Evolutionary conservation across 92 coral and sea anemone species (phyloP), one percentile per base, ranked within the genome.

Genomic region (Siderastrea radians): DNA sequence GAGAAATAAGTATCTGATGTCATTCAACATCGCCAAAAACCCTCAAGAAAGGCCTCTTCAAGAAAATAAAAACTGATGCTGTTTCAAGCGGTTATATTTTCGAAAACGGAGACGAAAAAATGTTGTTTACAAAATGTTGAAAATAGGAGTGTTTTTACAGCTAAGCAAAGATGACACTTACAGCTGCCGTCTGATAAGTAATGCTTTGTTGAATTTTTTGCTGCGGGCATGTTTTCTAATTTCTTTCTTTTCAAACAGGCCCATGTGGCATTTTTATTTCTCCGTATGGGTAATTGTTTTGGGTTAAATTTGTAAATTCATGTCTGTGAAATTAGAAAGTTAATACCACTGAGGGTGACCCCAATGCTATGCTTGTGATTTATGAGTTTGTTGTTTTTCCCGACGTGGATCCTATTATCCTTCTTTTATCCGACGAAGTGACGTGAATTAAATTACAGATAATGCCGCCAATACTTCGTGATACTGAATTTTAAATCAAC

Each of bases 301-400:
- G 48, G 73, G 49, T 10, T 16, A 43, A 68, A 68, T 4, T 48
- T 16, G 38, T 3, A 7, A 6, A 38, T 49, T 17, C 47, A 12
- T 12, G 62, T 38, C 55, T 52, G 10, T 14, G 61, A 7, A 55
- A 55, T 26, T 26, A 26, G 38, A 26, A 26, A 26, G 38, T 26
- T 26, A 26, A 26, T 26, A 26, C 38, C 38, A 26, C 38, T 26
- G 38, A 26, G 38, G 61, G 61, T 55, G 12, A 55, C 12, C 2
- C 61, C 61, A 55, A 55, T 55, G 8, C 12, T 55, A 55, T 52
- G 26, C 54, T 73, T 0, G 77, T 73, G 61, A 74, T 51, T 74
- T 19, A 47, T 14, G 52, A 74, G 47, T 74, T 74, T 74, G 78
- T 74, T 74, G 61, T 74, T 53, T 70, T 51, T 74, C 78, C 19